phyloP scores from a whole-genome alignment of 2,113 vertebrate species.

The Microtus pennsylvanicus region DNA sequence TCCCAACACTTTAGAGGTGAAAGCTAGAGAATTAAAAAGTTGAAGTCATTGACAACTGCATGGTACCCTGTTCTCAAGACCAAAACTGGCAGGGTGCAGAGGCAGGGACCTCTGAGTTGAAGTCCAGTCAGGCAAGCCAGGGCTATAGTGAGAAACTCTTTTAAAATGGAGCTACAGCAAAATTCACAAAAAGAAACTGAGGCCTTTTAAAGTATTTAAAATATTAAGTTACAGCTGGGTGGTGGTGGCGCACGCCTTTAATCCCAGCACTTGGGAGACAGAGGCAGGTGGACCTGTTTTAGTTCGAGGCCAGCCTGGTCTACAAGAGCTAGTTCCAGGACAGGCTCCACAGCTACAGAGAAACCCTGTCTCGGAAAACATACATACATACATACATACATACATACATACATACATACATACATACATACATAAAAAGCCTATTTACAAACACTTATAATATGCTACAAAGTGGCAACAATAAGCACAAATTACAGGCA shows the following conservation, averaged over 20 bases:
- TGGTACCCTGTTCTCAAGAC: not conserved
- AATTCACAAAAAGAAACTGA: not conserved
- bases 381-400: not conserved
- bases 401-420: too few species aligned
- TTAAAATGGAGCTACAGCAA: not conserved
- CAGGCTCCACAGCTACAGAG: too few species aligned
- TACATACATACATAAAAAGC: not conserved
- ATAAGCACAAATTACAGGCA: not conserved
- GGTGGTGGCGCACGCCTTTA: too few species aligned
- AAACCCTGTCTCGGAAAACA: too few species aligned
- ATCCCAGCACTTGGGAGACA: too few species aligned
- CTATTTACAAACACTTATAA: constrained; percentile 12
- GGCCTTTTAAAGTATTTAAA: constrained; percentile 34
- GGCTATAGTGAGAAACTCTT: not conserved
- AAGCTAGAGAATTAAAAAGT: not conserved
- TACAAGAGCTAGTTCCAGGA: too few species aligned
- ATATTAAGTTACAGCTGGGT: not conserved
- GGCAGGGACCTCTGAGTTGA: not conserved
- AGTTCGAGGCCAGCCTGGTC: too few species aligned
- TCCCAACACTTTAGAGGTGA: not conserved
- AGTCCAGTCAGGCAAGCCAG: not conserved
- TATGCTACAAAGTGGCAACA: not conserved
- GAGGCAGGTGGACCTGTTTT: too few species aligned
- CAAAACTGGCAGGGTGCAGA: not conserved
- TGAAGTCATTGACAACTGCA: not conserved